Evolutionary conservation across 30 jellyfish, hydroid and myxozoan genomes (phyloP), one percentile per base, ranked within the genome.

Genomic region (Hydra vulgaris): DNA sequence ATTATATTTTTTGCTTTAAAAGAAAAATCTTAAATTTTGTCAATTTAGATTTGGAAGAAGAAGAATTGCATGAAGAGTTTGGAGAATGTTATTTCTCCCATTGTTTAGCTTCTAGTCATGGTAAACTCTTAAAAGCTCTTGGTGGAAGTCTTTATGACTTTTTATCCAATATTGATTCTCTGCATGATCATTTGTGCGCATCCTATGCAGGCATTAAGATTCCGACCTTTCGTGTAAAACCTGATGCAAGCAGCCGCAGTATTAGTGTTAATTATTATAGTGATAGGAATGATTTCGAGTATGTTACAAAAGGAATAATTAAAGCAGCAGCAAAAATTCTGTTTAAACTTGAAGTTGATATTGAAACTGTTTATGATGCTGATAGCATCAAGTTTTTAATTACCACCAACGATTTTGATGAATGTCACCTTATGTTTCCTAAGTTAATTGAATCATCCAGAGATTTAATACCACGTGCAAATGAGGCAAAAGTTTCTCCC

Each of bases 401-500:
- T 27, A 76, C 82, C 17, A 76, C 90, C 1, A 25, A 76, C 7
- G 72, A 83, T 72, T 72, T 83, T 0, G 90, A 83, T 17, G 90
- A 83, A 54, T 23, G 90, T 72, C 89, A 83, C 40, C 89, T 27
- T 15, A 61, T 83, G 88, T 78, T 72, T 61, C 90, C 90, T 16
- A 83, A 78, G 40, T 76, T 56, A 69, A 26, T 83, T 17, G 90
- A 83, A 66, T 53, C 89, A 24, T 72, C 82, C 21, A 27, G 86
- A 21, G 86, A 83, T 83, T 23, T 83, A 8, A 61, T 83, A 15
- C 88, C 86, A 20, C 52, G 23, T 21, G 86, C 90, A 25, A 74
- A 74, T 24, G 90, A 76, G 25, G 89, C 90, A 26, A 83, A 83
- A 21, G 90, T 83, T n/a, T 83, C 90, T 23, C 90, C 90, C 25